Percentiles rank a stretch among this genome's conserved stretches.
Evolutionary conservation across 2,888 invertebrate species (phyloP).

Genomic region (Creontiades dilutus): DNA sequence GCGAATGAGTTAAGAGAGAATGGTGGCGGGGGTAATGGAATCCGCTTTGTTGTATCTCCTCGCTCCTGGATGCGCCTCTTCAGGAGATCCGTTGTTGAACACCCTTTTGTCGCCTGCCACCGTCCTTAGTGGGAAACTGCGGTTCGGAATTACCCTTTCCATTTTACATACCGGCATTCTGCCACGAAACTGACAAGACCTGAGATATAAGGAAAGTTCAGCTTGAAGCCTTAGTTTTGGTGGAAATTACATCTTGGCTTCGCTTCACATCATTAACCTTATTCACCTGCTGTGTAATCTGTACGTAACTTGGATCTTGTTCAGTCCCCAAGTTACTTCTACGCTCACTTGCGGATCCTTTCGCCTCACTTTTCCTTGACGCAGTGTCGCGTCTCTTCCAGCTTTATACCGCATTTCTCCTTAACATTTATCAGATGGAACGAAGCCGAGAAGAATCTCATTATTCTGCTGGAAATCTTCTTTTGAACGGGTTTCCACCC

Average conservation of each 20-base stretch:
- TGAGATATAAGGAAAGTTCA: background rate
- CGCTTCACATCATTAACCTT: background rate
- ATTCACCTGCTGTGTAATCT: background rate
- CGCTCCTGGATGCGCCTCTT: slow-evolving; percentile 5
- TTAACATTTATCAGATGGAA: background rate
- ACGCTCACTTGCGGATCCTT: background rate
- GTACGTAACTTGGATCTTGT: background rate
- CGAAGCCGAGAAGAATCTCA: background rate
- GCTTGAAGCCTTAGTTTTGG: background rate
- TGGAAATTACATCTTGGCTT: background rate
- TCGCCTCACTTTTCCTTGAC: background rate
- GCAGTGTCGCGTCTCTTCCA: background rate
- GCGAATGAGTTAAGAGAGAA: slow-evolving; percentile 17
- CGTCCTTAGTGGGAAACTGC: background rate
- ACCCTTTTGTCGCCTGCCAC: background rate
- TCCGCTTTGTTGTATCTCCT: slow-evolving; percentile 47
- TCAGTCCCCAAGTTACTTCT: background rate
- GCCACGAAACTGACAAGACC: background rate
- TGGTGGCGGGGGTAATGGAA: slow-evolving; percentile 45
- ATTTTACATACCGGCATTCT: background rate
- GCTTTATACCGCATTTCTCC: background rate
- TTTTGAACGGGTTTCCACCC: background rate
- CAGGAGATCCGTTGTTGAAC: slow-evolving; percentile 14
- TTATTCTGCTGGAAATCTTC: background rate
- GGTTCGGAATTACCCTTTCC: background rate